phyloP scores from a whole-genome alignment of 2,888 invertebrate genomes.

The Pristionchus exspectatus region DNA sequence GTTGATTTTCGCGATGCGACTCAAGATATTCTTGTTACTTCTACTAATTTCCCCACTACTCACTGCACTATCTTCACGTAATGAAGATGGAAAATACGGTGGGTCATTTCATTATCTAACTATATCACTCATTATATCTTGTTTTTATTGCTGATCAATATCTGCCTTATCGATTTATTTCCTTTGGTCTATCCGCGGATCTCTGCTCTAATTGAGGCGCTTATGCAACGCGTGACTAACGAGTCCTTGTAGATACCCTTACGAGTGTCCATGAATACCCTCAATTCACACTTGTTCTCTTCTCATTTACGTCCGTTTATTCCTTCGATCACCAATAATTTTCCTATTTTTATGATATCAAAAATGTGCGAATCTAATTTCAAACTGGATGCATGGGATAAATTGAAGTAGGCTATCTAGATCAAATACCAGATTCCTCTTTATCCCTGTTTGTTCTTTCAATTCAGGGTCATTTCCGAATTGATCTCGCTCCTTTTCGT shows the following conservation, averaged over 20 bases:
- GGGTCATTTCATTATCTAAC: neutral
- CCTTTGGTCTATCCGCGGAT: constrained; percentile 14
- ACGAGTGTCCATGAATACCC: neutral
- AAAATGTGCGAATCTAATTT: neutral
- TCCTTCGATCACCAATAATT: neutral
- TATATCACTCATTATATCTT: neutral
- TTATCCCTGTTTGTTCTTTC: constrained; percentile 27
- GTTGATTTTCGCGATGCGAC: constrained; percentile 48
- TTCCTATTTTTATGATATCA: neutral
- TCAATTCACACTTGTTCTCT: neutral
- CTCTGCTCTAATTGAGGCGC: constrained; percentile 43
- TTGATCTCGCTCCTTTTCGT: neutral
- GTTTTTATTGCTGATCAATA: neutral
- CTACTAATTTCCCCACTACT: constrained; percentile 25
- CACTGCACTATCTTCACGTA: constrained; percentile 17
- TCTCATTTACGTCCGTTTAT: neutral
- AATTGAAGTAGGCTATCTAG: neutral
- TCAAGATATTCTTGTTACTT: constrained; percentile 15
- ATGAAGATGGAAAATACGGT: constrained; percentile 47
- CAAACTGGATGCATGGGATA: constrained; percentile 16
- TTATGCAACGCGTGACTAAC: constrained; percentile 41
- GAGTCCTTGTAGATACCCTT: constrained; percentile 7
- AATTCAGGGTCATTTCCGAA: constrained; percentile 23
- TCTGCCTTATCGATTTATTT: neutral
- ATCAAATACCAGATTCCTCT: neutral